Percentiles rank a stretch among this genome's conserved stretches.
Conservation (phyloP, 2,797 vertebrate species). For the Schizopygopsis malacanthus region DNA sequence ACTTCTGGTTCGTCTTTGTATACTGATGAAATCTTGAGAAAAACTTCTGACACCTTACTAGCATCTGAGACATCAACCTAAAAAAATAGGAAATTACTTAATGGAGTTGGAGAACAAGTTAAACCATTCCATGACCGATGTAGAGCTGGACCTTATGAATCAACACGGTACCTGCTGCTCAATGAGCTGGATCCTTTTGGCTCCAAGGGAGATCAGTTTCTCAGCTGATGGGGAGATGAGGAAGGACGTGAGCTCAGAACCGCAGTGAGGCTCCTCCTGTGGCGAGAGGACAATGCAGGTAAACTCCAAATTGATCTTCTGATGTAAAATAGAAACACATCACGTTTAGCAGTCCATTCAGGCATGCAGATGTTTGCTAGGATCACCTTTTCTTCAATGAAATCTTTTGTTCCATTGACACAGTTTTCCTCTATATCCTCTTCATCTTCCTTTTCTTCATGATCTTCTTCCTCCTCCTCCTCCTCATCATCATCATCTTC, state of each 20-base stretch:
- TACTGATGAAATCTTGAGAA: slow-evolving; percentile 88
- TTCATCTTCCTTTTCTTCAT: slow-evolving; percentile 67
- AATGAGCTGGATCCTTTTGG: slow-evolving; percentile 81
- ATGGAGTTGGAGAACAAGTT: not conserved
- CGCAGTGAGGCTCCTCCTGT: slow-evolving; percentile 70
- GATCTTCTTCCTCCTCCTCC: slow-evolving; percentile 69
- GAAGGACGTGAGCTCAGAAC: slow-evolving; percentile 83
- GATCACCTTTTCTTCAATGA: slow-evolving; percentile 66
- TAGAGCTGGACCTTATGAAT: not conserved
- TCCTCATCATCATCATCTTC: slow-evolving; percentile 55
- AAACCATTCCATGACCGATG: not conserved
- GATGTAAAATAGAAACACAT: not conserved
- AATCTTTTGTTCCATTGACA: slow-evolving; percentile 66
- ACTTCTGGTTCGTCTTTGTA: slow-evolving; percentile 85
- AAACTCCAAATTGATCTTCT: not conserved
- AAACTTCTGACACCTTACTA: slow-evolving; percentile 81
- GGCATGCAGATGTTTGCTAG: slow-evolving; percentile 50
- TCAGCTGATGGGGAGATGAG: slow-evolving; percentile 88
- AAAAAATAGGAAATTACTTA: not conserved
- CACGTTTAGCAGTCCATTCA: not conserved
- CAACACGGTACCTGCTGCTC: slow-evolving; percentile 80
- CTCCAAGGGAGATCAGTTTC: slow-evolving; percentile 85
- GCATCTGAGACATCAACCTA: slow-evolving; percentile 87
- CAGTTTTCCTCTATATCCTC: slow-evolving; percentile 74
- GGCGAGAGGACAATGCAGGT: not conserved